phyloP scores from a whole-genome alignment of 2,113 vertebrate genomes.

The Carassius carassius region DNA sequence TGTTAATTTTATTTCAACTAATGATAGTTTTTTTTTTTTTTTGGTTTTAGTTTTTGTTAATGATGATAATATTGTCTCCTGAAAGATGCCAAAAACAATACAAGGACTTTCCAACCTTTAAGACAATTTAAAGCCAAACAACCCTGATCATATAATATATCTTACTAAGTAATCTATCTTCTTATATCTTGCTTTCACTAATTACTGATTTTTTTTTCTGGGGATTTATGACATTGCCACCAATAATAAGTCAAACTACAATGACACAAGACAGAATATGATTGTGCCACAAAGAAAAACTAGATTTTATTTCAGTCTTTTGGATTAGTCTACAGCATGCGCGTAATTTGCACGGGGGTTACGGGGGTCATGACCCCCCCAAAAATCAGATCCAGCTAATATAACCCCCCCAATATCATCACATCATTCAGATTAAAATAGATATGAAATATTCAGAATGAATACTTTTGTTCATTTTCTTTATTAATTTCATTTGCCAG shows the following conservation, averaged over 20 bases:
- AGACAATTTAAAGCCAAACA: not conserved
- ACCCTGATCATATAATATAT: not conserved
- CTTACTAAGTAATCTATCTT: not conserved
- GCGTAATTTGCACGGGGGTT: too few relatives aligned
- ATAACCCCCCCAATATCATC: too few relatives aligned
- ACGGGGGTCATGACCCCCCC: too few relatives aligned
- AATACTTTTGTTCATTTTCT: too few relatives aligned
- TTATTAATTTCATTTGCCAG: too few relatives aligned
- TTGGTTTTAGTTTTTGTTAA: not conserved
- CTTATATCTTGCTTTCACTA: not conserved
- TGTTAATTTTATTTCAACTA: not conserved
- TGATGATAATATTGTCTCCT: not conserved
- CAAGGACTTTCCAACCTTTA: not conserved
- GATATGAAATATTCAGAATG: too few relatives aligned
- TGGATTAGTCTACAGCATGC: not conserved
- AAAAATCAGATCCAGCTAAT: too few relatives aligned
- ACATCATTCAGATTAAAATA: too few relatives aligned
- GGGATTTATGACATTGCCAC: not conserved
- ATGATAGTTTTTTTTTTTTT: not conserved
- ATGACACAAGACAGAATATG: not conserved
- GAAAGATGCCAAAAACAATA: not conserved
- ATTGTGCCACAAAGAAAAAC: not conserved
- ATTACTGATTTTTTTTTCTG: not conserved
- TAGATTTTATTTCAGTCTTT: not conserved
- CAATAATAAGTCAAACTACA: not conserved